Base-by-base conservation (phyloP, 2,888 invertebrate species). In the Lycocerus yunnanus region DNA sequence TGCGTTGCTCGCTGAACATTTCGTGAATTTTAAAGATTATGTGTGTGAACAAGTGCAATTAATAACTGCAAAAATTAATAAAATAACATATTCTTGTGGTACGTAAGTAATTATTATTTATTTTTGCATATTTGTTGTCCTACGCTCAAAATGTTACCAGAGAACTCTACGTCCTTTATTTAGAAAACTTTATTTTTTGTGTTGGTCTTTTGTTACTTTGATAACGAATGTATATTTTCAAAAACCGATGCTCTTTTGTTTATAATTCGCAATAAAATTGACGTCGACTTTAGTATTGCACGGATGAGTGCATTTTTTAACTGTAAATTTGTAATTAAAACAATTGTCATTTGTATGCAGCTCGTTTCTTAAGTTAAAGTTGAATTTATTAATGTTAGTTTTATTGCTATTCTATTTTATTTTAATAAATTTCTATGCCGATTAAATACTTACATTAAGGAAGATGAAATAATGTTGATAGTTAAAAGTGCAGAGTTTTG, bases 31-130 rank as follows among this genome's bases (percentile, higher is more conserved):
- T 20, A 15, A 11, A 27, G 67, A 43, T 21, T 67, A 67, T 68
- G 67, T 72, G 67, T 67, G 72, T 72, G 72, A 72, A 72, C 59
- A 72, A 67, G 72, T 72, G 66, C 14, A 61, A 72, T 68, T 72
- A 61, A 66, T 15, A 15, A 16, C 60, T 61, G 66, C 13, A 59
- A 60, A 43, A 15, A 16, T 21, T 60, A 60, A 43, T 63, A 27
- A 18, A 58, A 67, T 8, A 15, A 61, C 18, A 60, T 24, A 43
- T 59, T n/a, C 21, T 21, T 61, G 66, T 59, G 72, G 72, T 72
- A 27, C 15, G 72, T 18, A 60, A 16, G 14, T 2, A 71, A 58
- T 21, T 71, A 59, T 63, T 3, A 63, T 18, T 63, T 63, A 63
- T 63, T 63, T 63, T 63, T n/a, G 20, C 2, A 0, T 18, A 18